phyloP scores from a whole-genome alignment of 2,797 vertebrate species.

The Coracias cyanogaster region DNA sequence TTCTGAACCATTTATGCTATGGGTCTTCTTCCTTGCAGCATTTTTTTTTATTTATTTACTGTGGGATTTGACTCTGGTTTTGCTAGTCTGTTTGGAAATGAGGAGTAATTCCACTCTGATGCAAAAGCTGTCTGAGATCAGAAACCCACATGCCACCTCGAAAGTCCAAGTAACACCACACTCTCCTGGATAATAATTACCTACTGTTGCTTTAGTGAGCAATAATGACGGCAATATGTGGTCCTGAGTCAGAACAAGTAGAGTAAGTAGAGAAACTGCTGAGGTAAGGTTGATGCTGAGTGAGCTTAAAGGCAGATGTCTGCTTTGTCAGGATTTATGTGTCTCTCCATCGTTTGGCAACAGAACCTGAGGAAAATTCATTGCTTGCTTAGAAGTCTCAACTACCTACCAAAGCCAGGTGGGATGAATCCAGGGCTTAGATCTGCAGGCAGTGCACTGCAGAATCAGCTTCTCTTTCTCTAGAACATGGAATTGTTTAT shows the following conservation, averaged over 20 bases:
- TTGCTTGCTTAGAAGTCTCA: slow-evolving; percentile 9
- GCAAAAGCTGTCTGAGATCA: slow-evolving; percentile 41
- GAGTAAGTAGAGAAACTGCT: slow-evolving; percentile 35
- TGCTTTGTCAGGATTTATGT: slow-evolving; percentile 56
- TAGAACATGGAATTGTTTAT: not conserved
- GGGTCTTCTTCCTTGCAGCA: not conserved
- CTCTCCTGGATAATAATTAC: slow-evolving; percentile 15
- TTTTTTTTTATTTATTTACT: not conserved
- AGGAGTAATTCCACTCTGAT: slow-evolving; percentile 18
- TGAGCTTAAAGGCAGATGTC: slow-evolving; percentile 42
- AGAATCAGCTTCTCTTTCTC: not conserved
- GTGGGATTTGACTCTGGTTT: slow-evolving; percentile 28
- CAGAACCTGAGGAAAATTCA: slow-evolving; percentile 17
- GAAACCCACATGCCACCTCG: slow-evolving; percentile 37
- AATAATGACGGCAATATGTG: slow-evolving; percentile 30
- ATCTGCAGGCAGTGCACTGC: not conserved
- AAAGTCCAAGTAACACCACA: slow-evolving; percentile 8
- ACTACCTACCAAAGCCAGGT: not conserved
- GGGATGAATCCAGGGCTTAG: slow-evolving; percentile 21
- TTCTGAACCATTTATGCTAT: not conserved
- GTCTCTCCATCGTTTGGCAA: not conserved
- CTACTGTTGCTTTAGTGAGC: slow-evolving; percentile 48
- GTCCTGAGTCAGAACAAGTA: slow-evolving; percentile 49
- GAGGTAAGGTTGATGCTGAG: slow-evolving; percentile 52
- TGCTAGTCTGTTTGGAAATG: slow-evolving; percentile 15